Evolutionary conservation across 2,113 vertebrate species (phyloP).

Genomic region (Plotosus lineatus): DNA sequence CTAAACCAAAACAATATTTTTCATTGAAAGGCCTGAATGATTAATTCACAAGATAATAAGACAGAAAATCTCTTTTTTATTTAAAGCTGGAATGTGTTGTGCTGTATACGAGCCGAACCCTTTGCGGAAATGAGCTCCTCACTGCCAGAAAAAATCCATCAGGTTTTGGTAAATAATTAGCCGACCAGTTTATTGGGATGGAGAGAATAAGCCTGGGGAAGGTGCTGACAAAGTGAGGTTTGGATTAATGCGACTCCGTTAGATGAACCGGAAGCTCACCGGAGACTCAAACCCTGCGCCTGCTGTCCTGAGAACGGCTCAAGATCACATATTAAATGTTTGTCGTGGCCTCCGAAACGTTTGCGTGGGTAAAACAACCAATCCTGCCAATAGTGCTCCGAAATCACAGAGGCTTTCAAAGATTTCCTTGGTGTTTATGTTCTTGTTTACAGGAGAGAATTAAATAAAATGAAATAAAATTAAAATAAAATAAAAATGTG

Average conservation of each 20-base stretch:
- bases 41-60: background rate
- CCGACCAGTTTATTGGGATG: background rate
- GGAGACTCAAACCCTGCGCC: slow-evolving; percentile 54
- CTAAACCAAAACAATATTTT: background rate
- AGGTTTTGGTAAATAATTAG: slow-evolving; percentile 32
- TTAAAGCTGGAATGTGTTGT: too few species aligned
- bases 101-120: too few species aligned
- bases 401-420: background rate
- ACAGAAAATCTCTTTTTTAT: background rate
- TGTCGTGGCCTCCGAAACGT: background rate
- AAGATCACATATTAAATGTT: slow-evolving; percentile 8
- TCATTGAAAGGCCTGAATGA: background rate
- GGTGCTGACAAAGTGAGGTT: slow-evolving; percentile 28
- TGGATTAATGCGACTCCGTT: slow-evolving; percentile 68
- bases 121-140: slow-evolving; percentile 24
- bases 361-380: background rate
- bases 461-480: too few species aligned
- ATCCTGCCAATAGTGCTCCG: background rate
- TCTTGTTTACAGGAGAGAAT: slow-evolving; percentile 17
- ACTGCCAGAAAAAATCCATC: slow-evolving; percentile 12
- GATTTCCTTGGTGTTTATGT: slow-evolving; percentile 18
- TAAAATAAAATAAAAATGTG: too few species aligned
- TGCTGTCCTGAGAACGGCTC: background rate
- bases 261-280: slow-evolving; percentile 62
- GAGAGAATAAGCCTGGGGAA: slow-evolving; percentile 7